Conservation (phyloP, 2,888 invertebrate genomes). For the Mesopsocus fuscifrons region DNA sequence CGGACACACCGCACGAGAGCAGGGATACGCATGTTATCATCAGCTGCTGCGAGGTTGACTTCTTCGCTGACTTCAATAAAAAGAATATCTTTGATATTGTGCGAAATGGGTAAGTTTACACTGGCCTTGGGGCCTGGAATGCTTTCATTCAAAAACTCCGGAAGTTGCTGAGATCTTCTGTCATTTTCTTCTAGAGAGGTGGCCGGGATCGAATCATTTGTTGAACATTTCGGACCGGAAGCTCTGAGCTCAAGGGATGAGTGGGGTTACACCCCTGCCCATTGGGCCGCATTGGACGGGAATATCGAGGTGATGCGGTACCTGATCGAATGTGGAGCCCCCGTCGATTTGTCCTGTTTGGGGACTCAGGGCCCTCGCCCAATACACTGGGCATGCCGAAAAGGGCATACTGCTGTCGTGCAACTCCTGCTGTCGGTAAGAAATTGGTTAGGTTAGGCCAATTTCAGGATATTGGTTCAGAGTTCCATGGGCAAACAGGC, state of each 20-base stretch:
- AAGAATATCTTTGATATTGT: slow-evolving; percentile 72
- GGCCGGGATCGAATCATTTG: slow-evolving; percentile 60
- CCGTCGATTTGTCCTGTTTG: slow-evolving; percentile 68
- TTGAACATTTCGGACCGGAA: slow-evolving; percentile 62
- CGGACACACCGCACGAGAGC: slow-evolving; percentile 28
- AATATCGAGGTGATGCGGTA: slow-evolving; percentile 78
- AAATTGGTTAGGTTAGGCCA: too few species aligned
- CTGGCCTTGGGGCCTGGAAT: too few species aligned
- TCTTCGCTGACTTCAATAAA: slow-evolving; percentile 28
- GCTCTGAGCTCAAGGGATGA: slow-evolving; percentile 65
- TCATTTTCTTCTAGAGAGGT: slow-evolving; percentile 56
- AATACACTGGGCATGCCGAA: slow-evolving; percentile 87
- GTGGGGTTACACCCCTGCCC: slow-evolving; percentile 84
- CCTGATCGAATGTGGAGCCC: slow-evolving; percentile 62
- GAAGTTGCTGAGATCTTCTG: too few species aligned
- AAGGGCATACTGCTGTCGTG: slow-evolving; percentile 78
- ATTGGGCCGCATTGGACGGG: slow-evolving; percentile 81
- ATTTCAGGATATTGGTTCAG: too few species aligned
- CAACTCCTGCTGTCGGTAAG: slow-evolving; percentile 38
- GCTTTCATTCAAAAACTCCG: too few species aligned
- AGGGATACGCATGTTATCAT: slow-evolving; percentile 28
- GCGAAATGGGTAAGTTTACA: slow-evolving; percentile 56
- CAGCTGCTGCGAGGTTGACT: slow-evolving; percentile 26
- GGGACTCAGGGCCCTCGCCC: slow-evolving; percentile 80
- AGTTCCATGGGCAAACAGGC: too few species aligned